Conservation (phyloP, 2,797 vertebrate species). For the Myotis pilosus region DNA sequence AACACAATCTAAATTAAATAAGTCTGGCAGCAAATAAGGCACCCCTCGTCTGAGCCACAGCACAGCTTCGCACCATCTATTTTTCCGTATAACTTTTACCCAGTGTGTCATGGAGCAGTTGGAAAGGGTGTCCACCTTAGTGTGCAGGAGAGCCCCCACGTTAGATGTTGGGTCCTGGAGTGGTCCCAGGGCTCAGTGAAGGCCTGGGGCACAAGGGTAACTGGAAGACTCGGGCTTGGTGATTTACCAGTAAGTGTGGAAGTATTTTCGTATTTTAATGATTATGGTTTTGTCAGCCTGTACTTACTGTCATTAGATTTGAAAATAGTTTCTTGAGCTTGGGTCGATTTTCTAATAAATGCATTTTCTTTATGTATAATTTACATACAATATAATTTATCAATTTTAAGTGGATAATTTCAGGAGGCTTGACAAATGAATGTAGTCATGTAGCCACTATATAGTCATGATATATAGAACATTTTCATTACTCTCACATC, state of each 20-base stretch:
- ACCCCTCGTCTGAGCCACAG: neutral
- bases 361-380: neutral
- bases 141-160: neutral
- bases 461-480: accelerated
- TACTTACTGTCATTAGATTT: neutral
- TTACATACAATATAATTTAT: neutral
- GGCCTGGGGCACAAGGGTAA: neutral
- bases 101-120: neutral
- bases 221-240: neutral
- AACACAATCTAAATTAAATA: neutral
- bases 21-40: neutral
- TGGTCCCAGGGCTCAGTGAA: neutral
- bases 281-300: neutral
- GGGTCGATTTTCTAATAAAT: neutral
- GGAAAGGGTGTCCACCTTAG: neutral
- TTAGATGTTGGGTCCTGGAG: neutral
- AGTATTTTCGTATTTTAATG: neutral
- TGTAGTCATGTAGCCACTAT: accelerated
- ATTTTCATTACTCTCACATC: accelerated
- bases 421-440: neutral
- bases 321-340: conserved; percentile 22
- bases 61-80: neutral
- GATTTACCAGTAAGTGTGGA: neutral
- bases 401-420: neutral
- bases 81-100: neutral